phyloP scores from a whole-genome alignment of 2,113 vertebrate genomes.

The Psammodynastes pulverulentus region DNA sequence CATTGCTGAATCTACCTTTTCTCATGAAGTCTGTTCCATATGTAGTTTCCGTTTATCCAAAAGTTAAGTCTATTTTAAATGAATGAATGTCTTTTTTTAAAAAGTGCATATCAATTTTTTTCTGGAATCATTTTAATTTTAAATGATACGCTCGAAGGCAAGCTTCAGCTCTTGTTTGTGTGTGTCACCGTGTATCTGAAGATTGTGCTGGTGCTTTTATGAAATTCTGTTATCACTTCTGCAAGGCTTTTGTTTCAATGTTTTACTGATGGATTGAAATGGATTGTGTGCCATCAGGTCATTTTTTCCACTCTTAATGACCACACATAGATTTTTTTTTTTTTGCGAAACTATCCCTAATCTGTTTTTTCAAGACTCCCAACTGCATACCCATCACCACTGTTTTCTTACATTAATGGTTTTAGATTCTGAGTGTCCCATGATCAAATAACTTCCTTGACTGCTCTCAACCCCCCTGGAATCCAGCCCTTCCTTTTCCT shows the following conservation, averaged over 20 bases:
- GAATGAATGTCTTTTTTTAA: not conserved
- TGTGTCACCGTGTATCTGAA: not conserved
- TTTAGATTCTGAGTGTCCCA: not conserved
- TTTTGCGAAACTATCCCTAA: not conserved
- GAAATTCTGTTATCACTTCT: not conserved
- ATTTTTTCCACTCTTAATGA: not conserved
- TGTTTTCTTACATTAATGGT: not conserved
- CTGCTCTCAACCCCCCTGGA: not conserved
- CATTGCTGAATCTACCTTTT: not conserved
- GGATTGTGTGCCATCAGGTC: not conserved
- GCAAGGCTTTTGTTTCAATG: too few species aligned
- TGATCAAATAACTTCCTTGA: not conserved
- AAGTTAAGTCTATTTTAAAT: not conserved
- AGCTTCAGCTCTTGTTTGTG: not conserved
- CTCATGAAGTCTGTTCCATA: not conserved
- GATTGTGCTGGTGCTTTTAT: not conserved
- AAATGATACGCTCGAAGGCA: not conserved
- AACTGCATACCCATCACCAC: not conserved
- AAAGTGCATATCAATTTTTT: not conserved
- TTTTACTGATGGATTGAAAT: not conserved
- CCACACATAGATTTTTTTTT: not conserved
- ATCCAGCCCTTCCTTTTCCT: not conserved
- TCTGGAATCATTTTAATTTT: not conserved
- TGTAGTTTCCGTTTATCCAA: not conserved
- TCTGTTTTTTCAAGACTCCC: not conserved